Evolutionary conservation across 2,113 vertebrate genomes (phyloP), one percentile per base, ranked within the genome.

Genomic region (Falcunculus frontatus): DNA sequence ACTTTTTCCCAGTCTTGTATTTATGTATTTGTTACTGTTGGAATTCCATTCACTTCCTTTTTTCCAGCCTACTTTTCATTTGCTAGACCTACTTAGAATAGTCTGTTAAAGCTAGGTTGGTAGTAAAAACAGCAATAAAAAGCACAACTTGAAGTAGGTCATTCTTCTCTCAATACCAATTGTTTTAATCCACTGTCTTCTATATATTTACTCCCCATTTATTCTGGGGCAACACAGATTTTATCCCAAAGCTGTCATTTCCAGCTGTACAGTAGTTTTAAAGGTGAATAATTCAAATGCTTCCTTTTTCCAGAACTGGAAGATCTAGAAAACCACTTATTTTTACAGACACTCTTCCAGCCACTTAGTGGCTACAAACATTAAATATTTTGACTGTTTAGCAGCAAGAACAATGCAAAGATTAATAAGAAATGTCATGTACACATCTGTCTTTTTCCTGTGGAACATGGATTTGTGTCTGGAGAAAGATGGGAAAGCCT

Each of bases 271-370:
- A 80, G 49, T 46, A 90, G 41, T 93, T 97, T 94, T 91, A 94
- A 93, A 68, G 46, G 21, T 81, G 53, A 68, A 88, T 73, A 33
- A 83, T 49, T 95, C 63, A 93, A 93, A 93, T 41, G 64, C 25
- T 80, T 75, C 44, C 11, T 87, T 95, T 68, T 92, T 76, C 35
- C 52, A 95, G 91, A 96, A 75, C 4, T 46, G 16, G 41, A 92
- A 77, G 44, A 74, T n/a, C 82, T 91, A 68, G 70, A 93, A 91
- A 96, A 81, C 53, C 4, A 65, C 84, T 93, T 89, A 77, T 88
- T 95, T 94, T 93, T 75, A 81, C 39, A 94, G 70, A n/a, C 29
- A 87, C 49, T 88, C 83, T 95, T 97, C 59, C 56, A 96, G 85
- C 16, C 67, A 90, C 70, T 90, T 87, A 95, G 62, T 59, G 81